Conservation (phyloP, 1,140 invertebrate genomes). For the Calliphora vicina region DNA sequence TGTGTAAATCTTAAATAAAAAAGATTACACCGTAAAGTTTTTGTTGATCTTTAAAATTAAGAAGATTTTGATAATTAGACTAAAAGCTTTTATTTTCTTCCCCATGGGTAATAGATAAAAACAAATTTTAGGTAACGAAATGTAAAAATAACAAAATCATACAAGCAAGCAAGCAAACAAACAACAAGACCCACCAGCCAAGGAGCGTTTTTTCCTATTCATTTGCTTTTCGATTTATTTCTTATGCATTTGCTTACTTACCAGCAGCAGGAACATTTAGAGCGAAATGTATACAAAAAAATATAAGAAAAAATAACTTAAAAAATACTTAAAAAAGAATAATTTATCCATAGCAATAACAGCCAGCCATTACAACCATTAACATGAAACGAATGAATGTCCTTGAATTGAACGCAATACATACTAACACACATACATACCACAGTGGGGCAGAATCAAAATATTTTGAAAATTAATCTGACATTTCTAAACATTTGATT, state of each 20-base stretch:
- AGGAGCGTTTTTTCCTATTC: neutral
- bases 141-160: neutral
- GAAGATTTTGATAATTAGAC: neutral
- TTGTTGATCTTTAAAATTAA: neutral
- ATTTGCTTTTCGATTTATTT: neutral
- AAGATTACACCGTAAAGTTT: too few species aligned
- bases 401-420: neutral
- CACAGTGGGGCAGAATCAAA: too few species aligned
- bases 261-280: neutral
- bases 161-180: neutral
- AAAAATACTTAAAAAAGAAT: constrained; percentile 11
- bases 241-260: neutral
- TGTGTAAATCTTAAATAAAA: too few species aligned
- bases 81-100: neutral
- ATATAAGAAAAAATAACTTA: neutral
- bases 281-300: neutral
- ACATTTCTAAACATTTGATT: too few species aligned
- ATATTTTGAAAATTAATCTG: too few species aligned
- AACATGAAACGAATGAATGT: constrained; percentile 5
- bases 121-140: neutral
- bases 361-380: constrained; percentile 1
- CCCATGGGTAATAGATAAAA: neutral
- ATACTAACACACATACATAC: too few species aligned
- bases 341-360: constrained; percentile 6
- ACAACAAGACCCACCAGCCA: neutral